phyloP scores from a whole-genome alignment of 2,888 invertebrate genomes.

The Andrena marginata region DNA sequence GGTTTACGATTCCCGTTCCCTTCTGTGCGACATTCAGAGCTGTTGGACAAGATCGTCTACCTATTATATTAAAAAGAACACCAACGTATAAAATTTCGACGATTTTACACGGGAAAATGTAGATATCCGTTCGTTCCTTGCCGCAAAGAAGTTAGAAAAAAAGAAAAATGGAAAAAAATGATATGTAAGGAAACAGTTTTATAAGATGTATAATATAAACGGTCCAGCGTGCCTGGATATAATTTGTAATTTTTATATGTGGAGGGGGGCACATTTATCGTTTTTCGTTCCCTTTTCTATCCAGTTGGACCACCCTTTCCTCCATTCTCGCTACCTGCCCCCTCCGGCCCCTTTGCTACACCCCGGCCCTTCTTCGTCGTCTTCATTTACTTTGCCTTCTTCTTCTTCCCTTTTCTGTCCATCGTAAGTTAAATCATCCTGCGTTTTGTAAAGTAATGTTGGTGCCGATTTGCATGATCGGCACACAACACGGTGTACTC shows the following conservation, averaged over 20 bases:
- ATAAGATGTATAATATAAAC: conserved; percentile 52
- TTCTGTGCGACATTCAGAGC: conserved; percentile 14
- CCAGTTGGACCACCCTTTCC: conserved; percentile 13
- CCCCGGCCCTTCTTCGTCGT: not conserved
- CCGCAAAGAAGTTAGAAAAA: conserved; percentile 7
- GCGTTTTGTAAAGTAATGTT: conserved; percentile 51
- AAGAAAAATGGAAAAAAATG: not conserved
- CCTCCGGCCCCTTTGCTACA: conserved; percentile 13
- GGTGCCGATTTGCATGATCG: conserved; percentile 44
- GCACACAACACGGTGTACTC: conserved; percentile 34
- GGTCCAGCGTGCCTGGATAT: conserved; percentile 19
- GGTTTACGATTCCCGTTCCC: conserved; percentile 33
- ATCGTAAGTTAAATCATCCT: conserved; percentile 44
- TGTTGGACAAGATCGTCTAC: conserved; percentile 21
- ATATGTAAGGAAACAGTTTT: conserved; percentile 37
- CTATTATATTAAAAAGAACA: conserved; percentile 15
- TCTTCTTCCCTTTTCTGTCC: conserved; percentile 22
- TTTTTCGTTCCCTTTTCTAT: conserved; percentile 44
- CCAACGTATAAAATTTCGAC: conserved; percentile 39
- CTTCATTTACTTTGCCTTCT: not conserved
- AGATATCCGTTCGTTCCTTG: conserved; percentile 51
- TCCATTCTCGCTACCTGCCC: conserved; percentile 8
- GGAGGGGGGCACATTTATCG: conserved; percentile 55
- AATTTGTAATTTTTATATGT: conserved; percentile 76
- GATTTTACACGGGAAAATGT: conserved; percentile 43